Percentiles rank a stretch among this genome's conserved stretches.
Conservation (phyloP, 2,888 invertebrate species). For the Mantis religiosa region DNA sequence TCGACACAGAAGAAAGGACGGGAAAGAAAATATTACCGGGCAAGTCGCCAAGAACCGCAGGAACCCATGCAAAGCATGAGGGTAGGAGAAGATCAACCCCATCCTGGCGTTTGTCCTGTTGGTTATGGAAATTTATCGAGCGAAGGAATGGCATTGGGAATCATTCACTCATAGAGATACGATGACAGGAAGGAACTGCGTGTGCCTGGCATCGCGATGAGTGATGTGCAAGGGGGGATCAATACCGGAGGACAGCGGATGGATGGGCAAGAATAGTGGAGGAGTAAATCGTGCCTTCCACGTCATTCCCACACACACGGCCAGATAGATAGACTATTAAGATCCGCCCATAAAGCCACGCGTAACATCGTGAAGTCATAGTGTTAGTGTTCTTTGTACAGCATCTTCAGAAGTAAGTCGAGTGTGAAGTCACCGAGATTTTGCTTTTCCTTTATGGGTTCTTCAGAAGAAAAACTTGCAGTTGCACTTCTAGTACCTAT, state of each 20-base stretch:
- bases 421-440: neutral
- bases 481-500: too few species aligned
- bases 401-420: neutral
- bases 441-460: neutral
- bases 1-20: neutral
- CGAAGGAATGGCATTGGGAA: neutral
- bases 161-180: neutral
- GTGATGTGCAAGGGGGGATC: neutral
- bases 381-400: neutral
- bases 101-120: neutral
- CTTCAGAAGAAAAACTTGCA: too few species aligned
- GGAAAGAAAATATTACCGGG: neutral
- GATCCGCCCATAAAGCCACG: neutral
- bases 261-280: neutral
- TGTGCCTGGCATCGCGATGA: neutral
- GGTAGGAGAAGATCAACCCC: neutral
- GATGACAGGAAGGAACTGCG: neutral
- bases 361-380: neutral
- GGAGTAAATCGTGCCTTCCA: neutral
- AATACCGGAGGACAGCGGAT: neutral
- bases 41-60: neutral
- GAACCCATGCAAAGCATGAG: neutral
- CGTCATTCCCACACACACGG: neutral
- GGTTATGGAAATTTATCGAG: conserved; percentile 6
- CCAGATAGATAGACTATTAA: neutral